Evolutionary conservation across 2,888 invertebrate genomes (phyloP).

Genomic region (Cartodere bifasciata): DNA sequence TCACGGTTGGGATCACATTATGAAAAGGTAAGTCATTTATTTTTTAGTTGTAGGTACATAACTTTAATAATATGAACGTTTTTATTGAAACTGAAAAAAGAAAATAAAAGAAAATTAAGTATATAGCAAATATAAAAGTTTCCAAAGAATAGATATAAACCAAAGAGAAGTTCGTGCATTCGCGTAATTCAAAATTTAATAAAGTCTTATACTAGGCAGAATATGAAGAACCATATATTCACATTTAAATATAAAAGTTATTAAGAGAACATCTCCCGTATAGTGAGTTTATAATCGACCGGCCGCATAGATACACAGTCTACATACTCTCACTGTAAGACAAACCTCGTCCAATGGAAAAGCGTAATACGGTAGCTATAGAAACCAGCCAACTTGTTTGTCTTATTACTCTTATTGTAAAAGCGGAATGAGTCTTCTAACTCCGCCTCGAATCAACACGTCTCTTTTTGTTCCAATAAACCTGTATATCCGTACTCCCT

Average conservation of each 20-base stretch:
- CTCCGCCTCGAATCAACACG: slow-evolving; percentile 35
- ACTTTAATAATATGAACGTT: no score
- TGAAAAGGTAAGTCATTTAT: no score
- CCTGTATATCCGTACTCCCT: slow-evolving; percentile 22
- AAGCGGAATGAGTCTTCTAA: slow-evolving; percentile 33
- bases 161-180: no score
- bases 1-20: no score
- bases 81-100: no score
- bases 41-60: no score
- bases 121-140: no score
- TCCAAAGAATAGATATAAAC: no score
- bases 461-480: slow-evolving; percentile 27
- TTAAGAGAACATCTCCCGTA: slow-evolving; percentile 13
- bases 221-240: background rate
- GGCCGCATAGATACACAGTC: slow-evolving; percentile 13
- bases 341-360: slow-evolving; percentile 32
- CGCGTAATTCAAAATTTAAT: no score
- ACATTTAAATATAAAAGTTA: slow-evolving; percentile 12
- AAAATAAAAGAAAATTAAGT: no score
- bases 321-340: slow-evolving; percentile 18
- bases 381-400: slow-evolving; percentile 32
- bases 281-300: slow-evolving; percentile 26
- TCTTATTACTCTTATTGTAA: slow-evolving; percentile 36
- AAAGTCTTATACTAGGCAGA: no score
- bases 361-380: slow-evolving; percentile 38